Base-by-base conservation (phyloP, 2,888 invertebrate genomes). In the Pomacea canaliculata region DNA sequence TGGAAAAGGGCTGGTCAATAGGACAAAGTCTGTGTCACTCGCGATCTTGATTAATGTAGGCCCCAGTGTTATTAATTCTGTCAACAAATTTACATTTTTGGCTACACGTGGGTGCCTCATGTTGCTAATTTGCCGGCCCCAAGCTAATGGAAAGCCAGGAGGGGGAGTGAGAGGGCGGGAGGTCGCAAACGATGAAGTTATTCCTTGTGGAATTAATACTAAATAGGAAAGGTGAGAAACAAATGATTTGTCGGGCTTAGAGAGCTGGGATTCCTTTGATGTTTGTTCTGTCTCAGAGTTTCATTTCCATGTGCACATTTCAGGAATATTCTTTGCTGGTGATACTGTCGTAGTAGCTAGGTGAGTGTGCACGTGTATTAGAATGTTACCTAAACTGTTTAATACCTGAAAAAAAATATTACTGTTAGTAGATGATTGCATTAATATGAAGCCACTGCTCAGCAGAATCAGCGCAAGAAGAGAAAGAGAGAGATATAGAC, bases 1-100 rank as follows among this genome's bases (percentile, higher is more conserved):
- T 74, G 74, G 74, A 69, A 74, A 69, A 74, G 60, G 69, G 51
- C 56, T 48, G 68, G 74, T 62, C 49, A 51, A 46, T n/a, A n/a
- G 74, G 74, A 74, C 74, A 74, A 74, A 74, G 74, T 74, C 74
- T 60, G 69, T 74, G 74, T 69, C 74, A 69, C 46, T 69, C 69
- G 59, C 60, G 67, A 56, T 74, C 68, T 74, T 74, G 74, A 74
- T 74, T 74, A 74, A 74, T 74, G 74, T 68, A 60, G 74, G 68
- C 69, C 37, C 68, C 59, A 51, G 59, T 68, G 74, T 74, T 74
- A 74, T 74, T 74, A 74, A 74, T 68, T 74, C 74, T 74, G 74
- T 74, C 74, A 74, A 74, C 74, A 74, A 59, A 60, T 69, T 67
- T 59, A 23, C 59, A 73, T 66, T 60, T 66, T 67, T 46, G n/a